Percentiles rank a stretch among this genome's conserved stretches.
Evolutionary conservation across 2,888 invertebrate species (phyloP).

Genomic region (Plagodis dolabraria): DNA sequence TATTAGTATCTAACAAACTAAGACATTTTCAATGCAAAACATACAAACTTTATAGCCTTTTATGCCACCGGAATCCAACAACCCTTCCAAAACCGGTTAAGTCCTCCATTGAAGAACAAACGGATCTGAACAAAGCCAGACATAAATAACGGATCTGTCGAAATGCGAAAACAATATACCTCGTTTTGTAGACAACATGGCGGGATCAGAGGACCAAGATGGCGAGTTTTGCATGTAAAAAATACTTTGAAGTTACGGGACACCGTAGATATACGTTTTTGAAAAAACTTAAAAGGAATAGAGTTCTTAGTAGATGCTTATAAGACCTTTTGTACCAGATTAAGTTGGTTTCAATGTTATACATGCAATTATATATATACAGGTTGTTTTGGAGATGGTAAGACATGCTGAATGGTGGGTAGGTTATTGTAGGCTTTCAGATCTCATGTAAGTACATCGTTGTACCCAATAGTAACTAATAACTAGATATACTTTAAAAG

Average conservation of each 20-base stretch:
- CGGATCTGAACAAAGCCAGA: constrained; percentile 55
- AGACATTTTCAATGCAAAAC: constrained; percentile 9
- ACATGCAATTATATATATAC: too few relatives aligned
- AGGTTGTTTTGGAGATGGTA: too few relatives aligned
- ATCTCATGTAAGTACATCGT: too few relatives aligned
- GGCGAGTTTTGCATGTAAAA: constrained; percentile 58
- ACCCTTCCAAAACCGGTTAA: constrained; percentile 30
- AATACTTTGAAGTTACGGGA: constrained; percentile 10
- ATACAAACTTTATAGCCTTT: constrained; percentile 12
- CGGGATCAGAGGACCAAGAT: constrained; percentile 60
- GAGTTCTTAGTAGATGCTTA: too few relatives aligned
- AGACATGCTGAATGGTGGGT: too few relatives aligned
- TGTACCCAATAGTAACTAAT: too few relatives aligned
- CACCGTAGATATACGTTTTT: too few relatives aligned
- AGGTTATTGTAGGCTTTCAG: too few relatives aligned
- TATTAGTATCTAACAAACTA: neutral
- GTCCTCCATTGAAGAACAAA: constrained; percentile 54
- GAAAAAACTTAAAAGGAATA: too few relatives aligned
- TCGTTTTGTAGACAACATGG: constrained; percentile 55
- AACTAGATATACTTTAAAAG: too few relatives aligned
- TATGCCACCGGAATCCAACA: constrained; percentile 12
- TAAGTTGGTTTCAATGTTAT: too few relatives aligned
- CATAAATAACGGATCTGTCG: constrained; percentile 80
- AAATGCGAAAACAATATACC: constrained; percentile 77
- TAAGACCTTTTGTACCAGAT: too few relatives aligned